Percentiles rank a stretch among this genome's conserved stretches.
phyloP scores from a whole-genome alignment of 2,797 vertebrate species.

The Gephyroberyx darwinii region DNA sequence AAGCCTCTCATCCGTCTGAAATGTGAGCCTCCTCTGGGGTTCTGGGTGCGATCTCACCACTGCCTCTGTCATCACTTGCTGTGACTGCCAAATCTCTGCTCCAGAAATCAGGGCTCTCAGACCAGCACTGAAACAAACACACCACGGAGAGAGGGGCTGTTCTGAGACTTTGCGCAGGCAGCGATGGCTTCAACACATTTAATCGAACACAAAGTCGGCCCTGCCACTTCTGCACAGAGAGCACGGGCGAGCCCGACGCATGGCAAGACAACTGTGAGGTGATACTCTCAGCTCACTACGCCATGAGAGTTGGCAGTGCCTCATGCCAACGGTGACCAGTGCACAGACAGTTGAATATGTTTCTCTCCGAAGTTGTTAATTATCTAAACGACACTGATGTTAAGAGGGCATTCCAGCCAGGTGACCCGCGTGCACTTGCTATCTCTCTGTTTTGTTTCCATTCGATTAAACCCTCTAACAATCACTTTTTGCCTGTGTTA shows the following conservation, averaged over 20 bases:
- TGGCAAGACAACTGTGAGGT: conserved; percentile 82
- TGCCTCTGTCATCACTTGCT: conserved; percentile 88
- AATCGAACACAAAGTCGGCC: conserved; percentile 77
- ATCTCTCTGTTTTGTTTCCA: conserved; percentile 69
- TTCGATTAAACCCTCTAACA: conserved; percentile 58
- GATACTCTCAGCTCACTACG: conserved; percentile 75
- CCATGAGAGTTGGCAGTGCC: conserved; percentile 82
- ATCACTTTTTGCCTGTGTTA: conserved; percentile 37
- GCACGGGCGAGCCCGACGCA: conserved; percentile 74
- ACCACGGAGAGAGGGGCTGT: conserved; percentile 73
- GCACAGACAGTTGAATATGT: conserved; percentile 82
- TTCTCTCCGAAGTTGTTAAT: conserved; percentile 83
- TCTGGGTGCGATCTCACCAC: conserved; percentile 87
- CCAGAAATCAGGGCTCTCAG: conserved; percentile 85
- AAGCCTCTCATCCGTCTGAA: conserved; percentile 76
- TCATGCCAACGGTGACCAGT: conserved; percentile 80
- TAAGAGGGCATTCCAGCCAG: conserved; percentile 73
- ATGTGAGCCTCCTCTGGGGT: conserved; percentile 84
- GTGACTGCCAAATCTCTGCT: conserved; percentile 86
- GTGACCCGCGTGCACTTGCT: conserved; percentile 73
- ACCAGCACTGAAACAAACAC: conserved; percentile 83
- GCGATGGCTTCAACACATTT: conserved; percentile 81
- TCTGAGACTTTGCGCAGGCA: conserved; percentile 77
- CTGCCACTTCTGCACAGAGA: conserved; percentile 76
- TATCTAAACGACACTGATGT: conserved; percentile 80